phyloP scores from a whole-genome alignment of 2,888 invertebrate species.

The Tetanocera ferruginea region DNA sequence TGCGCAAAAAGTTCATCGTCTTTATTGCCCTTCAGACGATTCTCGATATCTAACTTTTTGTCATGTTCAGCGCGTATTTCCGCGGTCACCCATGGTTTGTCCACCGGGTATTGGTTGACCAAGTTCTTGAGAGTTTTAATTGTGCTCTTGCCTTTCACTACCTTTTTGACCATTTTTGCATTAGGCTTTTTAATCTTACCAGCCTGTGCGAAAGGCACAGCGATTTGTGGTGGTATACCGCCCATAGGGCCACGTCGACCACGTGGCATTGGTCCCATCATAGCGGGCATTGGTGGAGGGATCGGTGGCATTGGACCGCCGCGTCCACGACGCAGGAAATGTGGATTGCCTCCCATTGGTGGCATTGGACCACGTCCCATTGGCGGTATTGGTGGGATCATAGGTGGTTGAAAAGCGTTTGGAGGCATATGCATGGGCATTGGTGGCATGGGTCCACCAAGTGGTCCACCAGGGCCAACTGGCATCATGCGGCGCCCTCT shows the following conservation, averaged over 20 bases:
- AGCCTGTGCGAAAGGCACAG: constrained; percentile 49
- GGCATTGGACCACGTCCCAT: constrained; percentile 54
- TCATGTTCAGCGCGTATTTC: constrained; percentile 72
- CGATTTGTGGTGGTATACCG: constrained; percentile 54
- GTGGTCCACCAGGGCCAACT: constrained; percentile 42
- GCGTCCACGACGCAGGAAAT: constrained; percentile 60
- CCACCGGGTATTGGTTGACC: constrained; percentile 70
- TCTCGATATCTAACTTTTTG: constrained; percentile 73
- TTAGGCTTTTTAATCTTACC: constrained; percentile 63
- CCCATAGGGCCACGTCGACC: constrained; percentile 51
- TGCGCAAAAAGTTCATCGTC: constrained; percentile 73
- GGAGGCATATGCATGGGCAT: constrained; percentile 49
- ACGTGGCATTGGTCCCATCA: constrained; percentile 55
- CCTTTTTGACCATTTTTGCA: constrained; percentile 58
- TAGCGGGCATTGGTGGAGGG: constrained; percentile 53
- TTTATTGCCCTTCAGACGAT: constrained; percentile 69
- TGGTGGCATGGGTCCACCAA: constrained; percentile 49
- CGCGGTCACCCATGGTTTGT: constrained; percentile 74
- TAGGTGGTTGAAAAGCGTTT: constrained; percentile 37
- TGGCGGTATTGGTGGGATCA: constrained; percentile 49
- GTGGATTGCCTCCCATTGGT: constrained; percentile 53
- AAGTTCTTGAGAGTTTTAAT: constrained; percentile 67
- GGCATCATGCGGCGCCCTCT: constrained; percentile 59
- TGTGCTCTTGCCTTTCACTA: constrained; percentile 60
- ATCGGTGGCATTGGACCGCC: constrained; percentile 54